Evolutionary conservation across 1,140 invertebrate genomes (phyloP), one percentile per base, ranked within the genome.

Genomic region (Pentalonia nigronervosa): DNA sequence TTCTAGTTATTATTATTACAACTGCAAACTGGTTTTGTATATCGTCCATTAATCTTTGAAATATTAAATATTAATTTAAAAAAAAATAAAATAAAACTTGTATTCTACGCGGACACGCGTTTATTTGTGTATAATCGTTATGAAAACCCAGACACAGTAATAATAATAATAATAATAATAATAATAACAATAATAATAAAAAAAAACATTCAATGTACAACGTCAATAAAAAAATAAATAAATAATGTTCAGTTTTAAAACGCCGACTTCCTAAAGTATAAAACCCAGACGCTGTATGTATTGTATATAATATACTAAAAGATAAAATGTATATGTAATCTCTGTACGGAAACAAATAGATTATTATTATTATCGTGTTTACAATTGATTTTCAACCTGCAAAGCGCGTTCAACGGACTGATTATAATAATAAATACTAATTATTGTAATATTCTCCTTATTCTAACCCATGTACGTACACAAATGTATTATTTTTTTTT

Each of bases 1-100:
- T 89, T 53, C 87, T 89, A 89, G 34, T 89, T 89, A 89, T 88
- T 88, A 88, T 53, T 88, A 88, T 50, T 48, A 41, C 23, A 20
- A 48, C 25, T 34, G n/a, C 47, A 89, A 89, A 89, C 87, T 53
- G 87, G 87, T 89, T 89, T 89, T 50, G 47, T 53, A 53, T 89
- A 48, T 25, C 87, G 9, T 89, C n/a, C 87, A 53, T 89, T 89
- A 34, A 50, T 53, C 48, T 50, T 34, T 89, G 87, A 53, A 89
- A 89, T 53, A 53, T 53, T 89, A 53, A 89, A 89, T 89, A 89
- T 89, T 89, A 53, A 50, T 89, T 89, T 89, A 21, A 48, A 87
- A 87, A 87, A 47, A n/a, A 83, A 45, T 45, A 3, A 48, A 87
- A 47, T 25, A 87, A 87, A 87, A 87, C 87, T 89, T 34, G 48